Evolutionary conservation across 2,797 vertebrate genomes (phyloP), one percentile per base, ranked within the genome.

Genomic region (Pseudocheirus occidentalis): DNA sequence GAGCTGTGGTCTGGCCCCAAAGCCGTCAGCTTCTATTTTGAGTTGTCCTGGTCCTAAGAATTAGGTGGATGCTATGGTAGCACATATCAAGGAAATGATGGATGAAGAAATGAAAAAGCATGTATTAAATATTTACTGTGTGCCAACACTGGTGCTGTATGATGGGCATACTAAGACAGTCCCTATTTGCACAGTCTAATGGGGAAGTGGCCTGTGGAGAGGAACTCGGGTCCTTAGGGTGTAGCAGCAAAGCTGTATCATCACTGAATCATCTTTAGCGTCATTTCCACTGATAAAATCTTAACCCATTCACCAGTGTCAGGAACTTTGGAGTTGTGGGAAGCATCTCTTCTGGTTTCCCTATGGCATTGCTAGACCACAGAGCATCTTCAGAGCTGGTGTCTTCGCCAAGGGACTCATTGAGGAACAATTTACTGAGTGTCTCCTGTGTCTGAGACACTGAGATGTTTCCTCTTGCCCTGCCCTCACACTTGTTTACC

Each of bases 361-460:
- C 11, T 58, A 5, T 59, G 40, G 55, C 28, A 34, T 87, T 90
- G 62, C 1, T 66, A 34, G 14, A 31, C 94, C 56, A 91, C 53
- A 91, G 58, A 89, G 28, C 66, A 52, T 73, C 62, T 96, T 87
- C 96, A 62, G 95, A 89, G 56, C 5, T 59, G 92, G 31, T 13
- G 46, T 92, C n/a, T 18, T n/a, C 4, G 29, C 59, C 24, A 13
- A 34, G 59, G 11, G 12, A 62, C 29, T 62, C 29, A 34, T 34
- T 34, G 13, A 66, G 62, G 31, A 59, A 62, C 31, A 34, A 34
- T 31, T 62, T 62, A 34, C 14, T 29, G 28, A 31, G 58, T 59
- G 29, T 31, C 28, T 59, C 58, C 29, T 59, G 58, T 4, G 58
- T 59, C 28, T 59, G 62, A 66, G 14, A 66, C 14, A 2, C 62